Evolutionary conservation across 2,113 vertebrate species (phyloP).

Genomic region (Motacilla tschutschensis): DNA sequence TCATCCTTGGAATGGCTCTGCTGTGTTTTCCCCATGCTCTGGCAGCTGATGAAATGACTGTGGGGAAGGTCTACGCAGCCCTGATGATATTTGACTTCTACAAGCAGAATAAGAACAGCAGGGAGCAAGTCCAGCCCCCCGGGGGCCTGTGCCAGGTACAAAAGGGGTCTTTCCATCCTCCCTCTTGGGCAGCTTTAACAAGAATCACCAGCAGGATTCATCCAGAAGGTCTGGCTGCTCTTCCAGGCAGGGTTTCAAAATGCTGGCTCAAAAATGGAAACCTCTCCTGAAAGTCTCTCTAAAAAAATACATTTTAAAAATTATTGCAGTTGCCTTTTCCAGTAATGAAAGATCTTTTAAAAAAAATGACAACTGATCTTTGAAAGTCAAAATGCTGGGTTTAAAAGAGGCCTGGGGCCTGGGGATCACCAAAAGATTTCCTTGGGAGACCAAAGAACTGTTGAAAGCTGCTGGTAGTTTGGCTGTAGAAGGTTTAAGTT

Average conservation of each 20-base stretch:
- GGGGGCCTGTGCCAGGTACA: conserved; percentile 77
- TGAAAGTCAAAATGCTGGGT: background rate
- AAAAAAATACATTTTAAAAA: too few relatives aligned
- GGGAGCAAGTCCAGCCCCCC: conserved; percentile 78
- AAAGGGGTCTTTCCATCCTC: background rate
- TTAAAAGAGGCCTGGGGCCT: background rate
- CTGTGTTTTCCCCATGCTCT: rapidly evolving
- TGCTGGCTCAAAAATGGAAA: background rate
- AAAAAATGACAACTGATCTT: background rate
- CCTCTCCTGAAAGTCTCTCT: background rate
- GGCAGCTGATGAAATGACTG: conserved; percentile 91
- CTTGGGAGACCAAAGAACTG: background rate
- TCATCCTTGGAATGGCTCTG: background rate
- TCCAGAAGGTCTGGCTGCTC: background rate
- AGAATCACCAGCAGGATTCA: background rate
- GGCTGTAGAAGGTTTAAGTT: background rate
- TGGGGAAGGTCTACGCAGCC: conserved; percentile 94
- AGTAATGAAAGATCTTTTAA: background rate
- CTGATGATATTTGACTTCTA: conserved; percentile 98
- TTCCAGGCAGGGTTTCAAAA: conserved; percentile 51
- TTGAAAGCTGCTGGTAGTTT: background rate
- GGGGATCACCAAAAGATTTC: background rate
- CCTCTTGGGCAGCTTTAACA: background rate
- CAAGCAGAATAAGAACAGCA: conserved; percentile 88
- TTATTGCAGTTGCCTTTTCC: background rate